Evolutionary conservation across 1,140 invertebrate species (phyloP), one percentile per base, ranked within the genome.

Genomic region (Heliconius eleuchia): DNA sequence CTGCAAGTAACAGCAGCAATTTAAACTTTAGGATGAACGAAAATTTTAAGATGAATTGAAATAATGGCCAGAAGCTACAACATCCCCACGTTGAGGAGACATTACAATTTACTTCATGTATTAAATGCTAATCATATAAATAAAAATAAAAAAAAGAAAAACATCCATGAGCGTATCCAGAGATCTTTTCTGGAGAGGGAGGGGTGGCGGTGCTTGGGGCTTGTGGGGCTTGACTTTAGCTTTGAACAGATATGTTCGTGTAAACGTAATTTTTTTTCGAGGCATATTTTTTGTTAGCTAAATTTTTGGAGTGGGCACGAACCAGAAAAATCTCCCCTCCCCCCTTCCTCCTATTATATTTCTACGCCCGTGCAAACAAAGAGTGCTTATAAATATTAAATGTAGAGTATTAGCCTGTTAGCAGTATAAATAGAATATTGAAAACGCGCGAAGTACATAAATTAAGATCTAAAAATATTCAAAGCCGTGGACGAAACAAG

Each of bases 381-480:
- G 13, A 13, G 60, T 66, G 23, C 55, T 66, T 60, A 60, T 60
- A 60, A 23, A 66, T 66, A 16, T 30, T 66, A 27, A 30, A 66
- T 30, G 60, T 16, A 13, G 9, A 66, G 9, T 66, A 66, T 66
- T 66, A 60, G 60, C 23, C 9, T 27, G 60, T 66, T 66, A 66
- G 60, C 23, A 66, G 13, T 30, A 16, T 30, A 66, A 66, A 66
- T 66, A 27, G 9, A 52, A 71, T 77, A 77, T 71, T 71, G 50
- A 18, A 34, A 34, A 76, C 42, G 39, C 42, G 75, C 46, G 75
- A 77, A 72, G 70, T 52, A 77, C 55, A 77, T 71, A 55, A 77
- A 70, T 27, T 77, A 77, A 75, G 73, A 71, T 79, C 77, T 83
- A 81, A 81, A 81, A 76, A 81, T 79, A 79, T 79, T 82, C 71